Base-by-base conservation (phyloP, 2,797 vertebrate genomes). In the Micromesistius poutassou region DNA sequence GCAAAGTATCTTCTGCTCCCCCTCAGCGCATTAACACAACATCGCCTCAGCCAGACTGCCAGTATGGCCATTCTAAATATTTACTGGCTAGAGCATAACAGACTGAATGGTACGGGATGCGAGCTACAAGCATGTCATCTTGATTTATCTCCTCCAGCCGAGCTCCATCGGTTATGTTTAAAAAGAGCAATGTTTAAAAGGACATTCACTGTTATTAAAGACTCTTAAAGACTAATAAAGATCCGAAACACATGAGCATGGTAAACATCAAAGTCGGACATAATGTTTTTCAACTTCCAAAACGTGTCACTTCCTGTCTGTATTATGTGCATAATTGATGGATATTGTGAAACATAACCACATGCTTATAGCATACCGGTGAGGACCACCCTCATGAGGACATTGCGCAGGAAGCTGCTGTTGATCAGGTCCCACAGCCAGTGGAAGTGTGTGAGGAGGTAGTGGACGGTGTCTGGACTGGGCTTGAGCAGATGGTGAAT, bases 381-480 rank as follows among this genome's bases (percentile, higher is more conserved):
- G n/a, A 99, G 93, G 40, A 99, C 95, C 2, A 96, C 76, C 73
- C 87, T 93, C 95, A 99, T 98, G 75, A 99, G 81, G 0, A 33
- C 88, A 77, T 94, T 95, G 3, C 91, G 92, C 76, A 98, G 87
- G 89, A 96, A 96, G 28, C 93, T 95, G 55, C 82, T 91, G 91
- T 98, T 98, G 87, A 99, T 77, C 30, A 98, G 50, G 80, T 94
- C 79, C 98, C 98, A 99, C 76, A 98, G 73, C 96, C 95, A 96
- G 9, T 90, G 89, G 84, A 96, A 97, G 13, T 97, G 93, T 0
- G 97, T 99, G 74, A 99, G 93, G 83, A 98, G 50, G 87, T 93
- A 97, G 77, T 98, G 96, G 80, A 89, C 40, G 19, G 88, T 83
- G 0, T 89, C 70, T 1, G 97, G 96, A 3, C 83, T 95, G 71